phyloP scores from a whole-genome alignment of 2,797 vertebrate genomes.

The Hypotaenidia okinawae region DNA sequence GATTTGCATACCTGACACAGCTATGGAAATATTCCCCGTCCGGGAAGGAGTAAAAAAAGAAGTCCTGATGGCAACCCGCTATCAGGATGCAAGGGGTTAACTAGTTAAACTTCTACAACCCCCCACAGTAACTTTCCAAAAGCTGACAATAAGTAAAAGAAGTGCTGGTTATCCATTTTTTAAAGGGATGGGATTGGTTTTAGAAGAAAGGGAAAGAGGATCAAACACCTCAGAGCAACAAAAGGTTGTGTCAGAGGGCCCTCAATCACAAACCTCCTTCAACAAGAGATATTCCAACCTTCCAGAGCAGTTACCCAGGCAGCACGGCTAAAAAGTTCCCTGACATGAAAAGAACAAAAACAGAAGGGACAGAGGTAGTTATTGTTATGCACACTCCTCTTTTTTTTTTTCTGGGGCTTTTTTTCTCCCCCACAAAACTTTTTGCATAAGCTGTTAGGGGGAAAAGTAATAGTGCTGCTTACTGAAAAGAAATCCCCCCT shows the following conservation, averaged over 20 bases:
- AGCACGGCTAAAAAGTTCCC: slow-evolving; percentile 88
- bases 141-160: slow-evolving; percentile 85
- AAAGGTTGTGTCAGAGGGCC: slow-evolving; percentile 96
- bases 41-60: neutral
- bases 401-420: slow-evolving; percentile 60
- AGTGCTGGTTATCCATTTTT: slow-evolving; percentile 86
- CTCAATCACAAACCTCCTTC: slow-evolving; percentile 93
- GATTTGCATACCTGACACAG: slow-evolving; percentile 72
- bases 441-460: slow-evolving; percentile 77
- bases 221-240: slow-evolving; percentile 98
- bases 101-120: slow-evolving; percentile 83
- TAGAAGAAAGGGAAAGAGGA: slow-evolving; percentile 94
- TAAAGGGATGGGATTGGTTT: slow-evolving; percentile 85
- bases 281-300: slow-evolving; percentile 88
- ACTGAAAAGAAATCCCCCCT: slow-evolving; percentile 72
- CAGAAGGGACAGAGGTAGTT: slow-evolving; percentile 94
- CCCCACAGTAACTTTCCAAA: slow-evolving; percentile 80
- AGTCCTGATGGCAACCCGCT: neutral
- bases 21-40: slow-evolving; percentile 49
- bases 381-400: slow-evolving; percentile 92
- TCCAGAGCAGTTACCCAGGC: slow-evolving; percentile 93
- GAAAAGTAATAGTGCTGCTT: slow-evolving; percentile 68
- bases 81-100: slow-evolving; percentile 78
- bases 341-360: slow-evolving; percentile 91
- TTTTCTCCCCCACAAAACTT: slow-evolving; percentile 73